Base-by-base conservation (phyloP, 2,113 vertebrate species). In the Oophaga pumilio region DNA sequence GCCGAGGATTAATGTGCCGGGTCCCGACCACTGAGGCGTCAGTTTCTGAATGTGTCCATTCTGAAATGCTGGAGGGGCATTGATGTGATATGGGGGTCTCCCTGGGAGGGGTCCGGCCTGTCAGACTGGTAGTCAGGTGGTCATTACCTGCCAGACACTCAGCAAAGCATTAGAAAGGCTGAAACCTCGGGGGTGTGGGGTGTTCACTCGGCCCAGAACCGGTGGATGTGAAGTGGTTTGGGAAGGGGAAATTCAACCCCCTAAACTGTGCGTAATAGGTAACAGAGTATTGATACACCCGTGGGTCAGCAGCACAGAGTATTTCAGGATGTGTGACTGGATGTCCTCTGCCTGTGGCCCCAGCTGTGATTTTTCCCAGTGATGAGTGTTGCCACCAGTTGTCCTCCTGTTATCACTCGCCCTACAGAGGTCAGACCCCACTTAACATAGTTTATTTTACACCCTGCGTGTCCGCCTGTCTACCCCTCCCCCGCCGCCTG, bases 391-490 rank as follows among this genome's bases (percentile, higher is more conserved):
- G 57, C 73, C 74, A 85, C 12, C 22, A 10, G 22, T 18, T 62
- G 20, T 62, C 15, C 11, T 64, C 66, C 86, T 87, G 78, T 87
- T 82, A 52, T 74, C 86, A 87, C 86, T 82, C 78, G n/a, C 24
- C 59, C 28, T 14, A 57, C 88, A 86, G 87, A 87, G 86, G 88
- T 91, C 87, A 85, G 90, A 90, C 90, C 68, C 89, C 89, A 89
- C 90, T 91, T 90, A 90, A 90, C 88, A 90, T 91, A 90, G 76
- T 90, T 91, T 87, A 82, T 90, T 90, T 90, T 89, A 84, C 90
- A 89, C 87, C 90, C 82, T 62, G 82, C 92, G 90, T 89, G 80
- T 90, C 81, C 57, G 24, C 50, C 74, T 68, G 73, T 79, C 87
- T 78, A 50, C 87, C 20, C 69, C 17, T 7, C 22, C 28, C n/a